Evolutionary conservation across 2,113 vertebrate genomes (phyloP).

Genomic region (Pteronura brasiliensis): DNA sequence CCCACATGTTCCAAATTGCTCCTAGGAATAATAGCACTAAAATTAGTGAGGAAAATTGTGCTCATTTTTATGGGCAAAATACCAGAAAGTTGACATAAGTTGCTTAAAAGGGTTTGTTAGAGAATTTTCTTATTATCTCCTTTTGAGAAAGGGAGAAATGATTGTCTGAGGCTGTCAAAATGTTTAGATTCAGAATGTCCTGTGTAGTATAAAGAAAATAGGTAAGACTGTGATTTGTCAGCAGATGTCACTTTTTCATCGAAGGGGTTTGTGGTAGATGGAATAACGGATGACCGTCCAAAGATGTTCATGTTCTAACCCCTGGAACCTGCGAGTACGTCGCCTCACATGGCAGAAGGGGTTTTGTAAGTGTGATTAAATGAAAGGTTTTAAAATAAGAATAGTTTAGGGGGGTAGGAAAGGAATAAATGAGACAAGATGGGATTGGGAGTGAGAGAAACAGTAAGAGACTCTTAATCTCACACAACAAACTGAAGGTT

Average conservation of each 20-base stretch:
- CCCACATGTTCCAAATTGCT: background rate
- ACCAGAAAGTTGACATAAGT: background rate
- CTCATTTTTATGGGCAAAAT: background rate
- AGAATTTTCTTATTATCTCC: background rate
- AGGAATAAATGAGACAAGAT: no score
- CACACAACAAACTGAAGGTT: no score
- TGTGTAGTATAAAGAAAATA: background rate
- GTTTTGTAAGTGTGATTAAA: background rate
- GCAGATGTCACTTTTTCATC: background rate
- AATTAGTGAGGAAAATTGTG: background rate
- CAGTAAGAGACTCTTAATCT: no score
- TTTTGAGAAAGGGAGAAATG: slow-evolving; percentile 1
- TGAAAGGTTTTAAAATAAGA: background rate
- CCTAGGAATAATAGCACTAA: background rate
- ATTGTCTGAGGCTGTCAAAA: background rate
- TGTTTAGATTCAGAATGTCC: background rate
- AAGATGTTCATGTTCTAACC: background rate
- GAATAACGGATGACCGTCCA: background rate
- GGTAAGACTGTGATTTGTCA: background rate
- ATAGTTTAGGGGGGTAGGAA: background rate
- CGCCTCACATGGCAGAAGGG: background rate
- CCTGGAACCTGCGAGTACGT: background rate
- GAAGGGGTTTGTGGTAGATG: background rate
- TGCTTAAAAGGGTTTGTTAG: background rate
- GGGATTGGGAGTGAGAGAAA: no score